phyloP scores from a whole-genome alignment of 2,113 vertebrate species.

The Passer montanus region DNA sequence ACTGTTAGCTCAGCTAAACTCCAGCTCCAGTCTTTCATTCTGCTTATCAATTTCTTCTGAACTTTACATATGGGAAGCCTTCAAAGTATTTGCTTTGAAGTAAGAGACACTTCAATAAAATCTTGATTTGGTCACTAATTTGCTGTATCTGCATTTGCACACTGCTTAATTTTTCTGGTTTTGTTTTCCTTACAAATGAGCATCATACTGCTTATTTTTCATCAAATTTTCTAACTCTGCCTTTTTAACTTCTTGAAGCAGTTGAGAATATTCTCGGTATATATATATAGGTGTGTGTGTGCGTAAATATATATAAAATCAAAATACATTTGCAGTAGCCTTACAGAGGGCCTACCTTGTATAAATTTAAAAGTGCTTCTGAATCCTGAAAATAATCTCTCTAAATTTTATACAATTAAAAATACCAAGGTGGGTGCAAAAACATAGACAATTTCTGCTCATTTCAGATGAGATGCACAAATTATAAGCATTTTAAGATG shows the following conservation, averaged over 20 bases:
- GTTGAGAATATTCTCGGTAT: not conserved
- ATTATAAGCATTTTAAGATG: not conserved
- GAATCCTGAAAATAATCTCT: not conserved
- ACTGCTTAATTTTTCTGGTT: not conserved
- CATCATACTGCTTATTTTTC: not conserved
- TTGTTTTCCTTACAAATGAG: not conserved
- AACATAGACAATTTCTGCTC: not conserved
- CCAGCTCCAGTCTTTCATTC: not conserved
- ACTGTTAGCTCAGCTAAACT: constrained; percentile 33
- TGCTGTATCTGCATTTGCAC: not conserved
- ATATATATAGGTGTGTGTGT: not conserved
- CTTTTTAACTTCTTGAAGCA: not conserved
- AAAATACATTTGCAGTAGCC: not conserved
- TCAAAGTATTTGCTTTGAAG: constrained; percentile 39
- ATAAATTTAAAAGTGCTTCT: not conserved
- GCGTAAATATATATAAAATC: not conserved
- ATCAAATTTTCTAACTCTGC: not conserved
- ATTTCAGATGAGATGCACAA: not conserved
- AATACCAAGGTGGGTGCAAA: not conserved
- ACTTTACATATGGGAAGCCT: not conserved
- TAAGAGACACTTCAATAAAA: not conserved
- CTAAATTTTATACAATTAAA: not conserved
- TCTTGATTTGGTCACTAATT: constrained; percentile 26
- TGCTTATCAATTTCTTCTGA: constrained; percentile 38
- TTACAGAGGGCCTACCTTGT: not conserved